Evolutionary conservation across 30 jellyfish, hydroid and myxozoan species (phyloP), one percentile per base, ranked within the genome.

Genomic region (Pseudorhiza aurosa): DNA sequence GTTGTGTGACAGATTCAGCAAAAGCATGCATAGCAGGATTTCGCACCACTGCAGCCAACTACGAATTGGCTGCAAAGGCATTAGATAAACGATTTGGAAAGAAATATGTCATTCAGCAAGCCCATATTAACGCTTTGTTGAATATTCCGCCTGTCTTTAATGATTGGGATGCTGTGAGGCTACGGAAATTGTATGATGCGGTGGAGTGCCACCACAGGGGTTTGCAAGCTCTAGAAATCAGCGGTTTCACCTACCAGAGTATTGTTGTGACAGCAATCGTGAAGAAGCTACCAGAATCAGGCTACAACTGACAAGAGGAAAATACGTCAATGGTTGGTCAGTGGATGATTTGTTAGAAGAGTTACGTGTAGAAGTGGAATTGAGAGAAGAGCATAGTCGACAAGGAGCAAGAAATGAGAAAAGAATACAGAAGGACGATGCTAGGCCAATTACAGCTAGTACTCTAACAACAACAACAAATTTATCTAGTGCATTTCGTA

Each of bases 11-110:
- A 4, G 85, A 36, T 32, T 49, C 71, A 8, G 85, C 85, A 33
- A 65, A 35, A 39, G 64, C 80, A 19, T n/a, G 62, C 28, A 42
- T 65, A 2, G 63, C 80, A 36, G 86, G 78, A 40, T 81, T 35
- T 37, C 46, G 42, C 31, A n/a, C 65, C 30, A 81, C 93, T 2
- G 33, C 24, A 17, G 79, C 85, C 37, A 50, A 67, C 39, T 65
- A 81, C 55, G 46, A 47, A 1, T 57, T 26, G 56, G 86, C 86
- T n/a, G 56, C 68, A 2, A 79, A 81, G 26, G 72, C 57, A 11
- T 42, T 81, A 26, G 33, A 81, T 49, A 77, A 81, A 2, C 50
- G 93, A 59, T 81, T 28, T 51, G 84, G 73, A 22, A 79, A 79
- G 51, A 51, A 31, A 39, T 50, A 75, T 12, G 65, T 79, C 0